phyloP scores from a whole-genome alignment of 2,797 vertebrate genomes.

The Channa striata region DNA sequence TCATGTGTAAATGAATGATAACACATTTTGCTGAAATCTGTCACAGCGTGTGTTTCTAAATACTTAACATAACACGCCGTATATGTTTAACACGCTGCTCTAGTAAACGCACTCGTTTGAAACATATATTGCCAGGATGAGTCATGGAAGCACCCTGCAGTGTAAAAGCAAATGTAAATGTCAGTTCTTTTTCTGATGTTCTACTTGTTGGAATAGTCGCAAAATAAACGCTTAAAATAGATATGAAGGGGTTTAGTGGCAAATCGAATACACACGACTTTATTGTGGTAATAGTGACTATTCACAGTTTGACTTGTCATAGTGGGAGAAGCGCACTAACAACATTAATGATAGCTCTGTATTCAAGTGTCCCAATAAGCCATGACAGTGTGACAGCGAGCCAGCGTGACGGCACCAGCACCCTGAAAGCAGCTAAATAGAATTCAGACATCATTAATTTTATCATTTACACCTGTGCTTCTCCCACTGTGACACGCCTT shows the following conservation, averaged over 20 bases:
- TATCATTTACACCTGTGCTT: constrained; percentile 10
- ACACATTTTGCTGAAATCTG: constrained; percentile 55
- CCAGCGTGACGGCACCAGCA: neutral
- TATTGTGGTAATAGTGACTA: neutral
- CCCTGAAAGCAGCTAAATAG: constrained; percentile 14
- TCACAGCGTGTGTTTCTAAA: constrained; percentile 44
- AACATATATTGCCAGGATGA: constrained; percentile 38
- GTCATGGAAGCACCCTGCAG: constrained; percentile 32
- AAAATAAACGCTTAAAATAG: neutral
- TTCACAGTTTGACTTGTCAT: constrained; percentile 29
- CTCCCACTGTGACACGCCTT: neutral
- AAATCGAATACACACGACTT: neutral
- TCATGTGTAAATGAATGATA: constrained; percentile 55
- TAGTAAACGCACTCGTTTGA: constrained; percentile 14
- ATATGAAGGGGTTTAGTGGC: neutral
- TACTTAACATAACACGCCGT: constrained; percentile 29
- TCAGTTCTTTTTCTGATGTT: constrained; percentile 20
- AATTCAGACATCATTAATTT: constrained; percentile 13
- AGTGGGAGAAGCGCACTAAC: constrained; percentile 15
- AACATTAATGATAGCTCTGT: constrained; percentile 20
- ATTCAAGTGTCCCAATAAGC: constrained; percentile 13
- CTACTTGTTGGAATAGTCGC: constrained; percentile 6
- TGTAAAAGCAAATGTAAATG: constrained; percentile 11
- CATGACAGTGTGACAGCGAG: constrained; percentile 12
- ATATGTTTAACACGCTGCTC: constrained; percentile 18